These are phyloP conservation scores for Apamea crenata DNA, from an alignment of 2,888 invertebrate genomes.

Conservation along the genomic window DNA sequence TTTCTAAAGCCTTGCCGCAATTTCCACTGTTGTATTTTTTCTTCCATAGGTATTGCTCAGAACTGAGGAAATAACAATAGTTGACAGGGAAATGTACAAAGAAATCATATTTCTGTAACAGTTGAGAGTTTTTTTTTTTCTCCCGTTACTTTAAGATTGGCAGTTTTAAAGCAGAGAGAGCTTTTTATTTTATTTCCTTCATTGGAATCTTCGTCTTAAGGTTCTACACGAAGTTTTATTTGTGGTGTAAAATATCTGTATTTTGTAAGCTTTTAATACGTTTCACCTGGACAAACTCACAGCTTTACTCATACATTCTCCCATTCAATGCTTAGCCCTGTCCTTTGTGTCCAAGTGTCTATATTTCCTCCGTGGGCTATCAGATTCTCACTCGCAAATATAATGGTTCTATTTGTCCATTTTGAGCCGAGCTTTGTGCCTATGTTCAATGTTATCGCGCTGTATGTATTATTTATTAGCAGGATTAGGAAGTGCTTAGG, in stretches of 20 bases:
- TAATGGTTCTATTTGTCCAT: slow-evolving; percentile 71
- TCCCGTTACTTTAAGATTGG: neutral
- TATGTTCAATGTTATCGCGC: slow-evolving; percentile 63
- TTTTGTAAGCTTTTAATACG: neutral
- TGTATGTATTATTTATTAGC: slow-evolving; percentile 68
- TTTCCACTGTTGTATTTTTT: slow-evolving; percentile 10
- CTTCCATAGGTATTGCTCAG: slow-evolving; percentile 16
- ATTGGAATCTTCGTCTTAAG: neutral
- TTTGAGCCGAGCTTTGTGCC: slow-evolving; percentile 58
- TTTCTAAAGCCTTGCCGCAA: slow-evolving; percentile 13
- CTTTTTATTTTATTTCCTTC: neutral
- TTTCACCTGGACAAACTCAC: slow-evolving; percentile 37
- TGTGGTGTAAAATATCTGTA: neutral
- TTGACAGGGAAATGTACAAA: neutral
- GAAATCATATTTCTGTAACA: neutral
- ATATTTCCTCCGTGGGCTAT: slow-evolving; percentile 59
- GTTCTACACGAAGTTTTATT: neutral
- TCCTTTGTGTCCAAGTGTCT: slow-evolving; percentile 63
- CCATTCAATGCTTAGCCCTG: slow-evolving; percentile 52
- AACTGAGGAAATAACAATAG: neutral
- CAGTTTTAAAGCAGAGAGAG: neutral
- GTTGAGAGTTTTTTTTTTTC: neutral
- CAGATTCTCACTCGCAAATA: slow-evolving; percentile 66
- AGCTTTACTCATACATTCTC: slow-evolving; percentile 55
- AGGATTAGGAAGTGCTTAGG: slow-evolving; percentile 53